These are phyloP conservation scores for Tauraco erythrolophus DNA, from an alignment of 2,113 vertebrate genomes.

Conservation along the genomic window DNA sequence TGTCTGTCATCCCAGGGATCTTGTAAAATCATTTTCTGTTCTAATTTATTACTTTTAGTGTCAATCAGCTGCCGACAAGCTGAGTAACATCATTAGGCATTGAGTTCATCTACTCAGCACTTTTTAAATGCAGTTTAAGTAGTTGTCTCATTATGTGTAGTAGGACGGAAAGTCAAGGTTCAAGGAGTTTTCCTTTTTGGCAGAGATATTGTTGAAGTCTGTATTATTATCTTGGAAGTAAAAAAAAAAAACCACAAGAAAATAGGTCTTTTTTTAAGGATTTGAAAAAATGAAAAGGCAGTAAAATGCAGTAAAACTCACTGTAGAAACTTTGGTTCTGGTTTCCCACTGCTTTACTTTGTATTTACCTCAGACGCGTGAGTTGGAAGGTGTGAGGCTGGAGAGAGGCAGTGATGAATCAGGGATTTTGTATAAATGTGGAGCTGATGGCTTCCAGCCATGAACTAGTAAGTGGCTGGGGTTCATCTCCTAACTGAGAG, in stretches of 20 bases:
- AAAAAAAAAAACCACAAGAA: constrained; percentile 23
- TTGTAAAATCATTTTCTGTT: constrained; percentile 84
- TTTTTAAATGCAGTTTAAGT: constrained; percentile 82
- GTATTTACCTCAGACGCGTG: not conserved
- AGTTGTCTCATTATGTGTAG: constrained; percentile 86
- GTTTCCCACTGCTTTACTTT: constrained; percentile 49
- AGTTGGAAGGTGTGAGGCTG: constrained; percentile 46
- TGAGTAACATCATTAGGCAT: constrained; percentile 79
- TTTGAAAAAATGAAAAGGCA: not conserved
- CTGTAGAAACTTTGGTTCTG: constrained; percentile 15
- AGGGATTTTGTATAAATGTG: constrained; percentile 41
- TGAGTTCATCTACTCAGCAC: constrained; percentile 84
- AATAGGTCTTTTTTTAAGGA: not conserved
- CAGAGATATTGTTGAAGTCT: constrained; percentile 52
- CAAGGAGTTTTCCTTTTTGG: constrained; percentile 69
- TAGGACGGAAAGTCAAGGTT: constrained; percentile 80
- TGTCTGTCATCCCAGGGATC: constrained; percentile 77
- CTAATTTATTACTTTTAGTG: constrained; percentile 87
- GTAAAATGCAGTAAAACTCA: constrained; percentile 6
- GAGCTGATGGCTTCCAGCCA: constrained; percentile 59
- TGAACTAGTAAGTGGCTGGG: constrained; percentile 58
- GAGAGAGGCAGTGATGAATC: constrained; percentile 8
- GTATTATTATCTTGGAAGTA: constrained; percentile 38
- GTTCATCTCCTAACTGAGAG: constrained; percentile 45
- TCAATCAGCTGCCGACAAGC: constrained; percentile 80